These are phyloP conservation scores for Drosophila histrio DNA, from an alignment of 2,888 invertebrate species.

Conservation along the genomic window DNA sequence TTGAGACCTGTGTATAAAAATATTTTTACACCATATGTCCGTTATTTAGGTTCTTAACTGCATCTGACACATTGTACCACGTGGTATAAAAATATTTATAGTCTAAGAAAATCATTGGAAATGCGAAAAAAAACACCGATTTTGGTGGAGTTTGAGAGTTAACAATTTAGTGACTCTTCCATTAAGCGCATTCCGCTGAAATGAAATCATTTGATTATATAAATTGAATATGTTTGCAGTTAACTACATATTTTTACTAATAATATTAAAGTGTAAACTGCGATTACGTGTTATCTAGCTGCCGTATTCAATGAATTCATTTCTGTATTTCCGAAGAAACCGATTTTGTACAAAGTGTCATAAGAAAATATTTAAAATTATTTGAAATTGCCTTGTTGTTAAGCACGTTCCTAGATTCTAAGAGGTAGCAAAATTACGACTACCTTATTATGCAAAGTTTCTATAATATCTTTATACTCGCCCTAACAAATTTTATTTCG, in stretches of 20 bases:
- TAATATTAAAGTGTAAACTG: too few species aligned
- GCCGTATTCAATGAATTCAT: neutral
- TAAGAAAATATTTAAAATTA: neutral
- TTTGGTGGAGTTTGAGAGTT: too few species aligned
- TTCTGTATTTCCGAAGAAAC: neutral
- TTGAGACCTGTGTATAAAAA: slow-evolving; percentile 26
- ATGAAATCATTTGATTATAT: too few species aligned
- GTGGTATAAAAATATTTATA: slow-evolving; percentile 3
- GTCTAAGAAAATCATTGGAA: neutral
- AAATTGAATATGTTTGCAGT: too few species aligned
- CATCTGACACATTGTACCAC: slow-evolving; percentile 31
- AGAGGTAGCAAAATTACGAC: neutral
- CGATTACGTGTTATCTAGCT: neutral
- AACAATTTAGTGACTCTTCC: too few species aligned
- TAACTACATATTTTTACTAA: too few species aligned
- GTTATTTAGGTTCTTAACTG: slow-evolving; percentile 14
- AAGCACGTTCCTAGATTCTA: neutral
- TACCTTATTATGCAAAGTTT: slow-evolving; percentile 19
- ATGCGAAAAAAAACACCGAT: neutral
- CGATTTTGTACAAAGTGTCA: neutral
- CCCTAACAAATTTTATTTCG: slow-evolving; percentile 15
- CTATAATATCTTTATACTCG: slow-evolving; percentile 27
- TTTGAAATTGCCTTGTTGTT: neutral
- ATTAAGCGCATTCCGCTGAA: too few species aligned
- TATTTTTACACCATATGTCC: slow-evolving; percentile 19